A percentile compares a stretch with the other conserved stretches of the same genome.
Evolutionary conservation across 2,113 vertebrate genomes (phyloP).

Genomic region (Trachemys scripta): DNA sequence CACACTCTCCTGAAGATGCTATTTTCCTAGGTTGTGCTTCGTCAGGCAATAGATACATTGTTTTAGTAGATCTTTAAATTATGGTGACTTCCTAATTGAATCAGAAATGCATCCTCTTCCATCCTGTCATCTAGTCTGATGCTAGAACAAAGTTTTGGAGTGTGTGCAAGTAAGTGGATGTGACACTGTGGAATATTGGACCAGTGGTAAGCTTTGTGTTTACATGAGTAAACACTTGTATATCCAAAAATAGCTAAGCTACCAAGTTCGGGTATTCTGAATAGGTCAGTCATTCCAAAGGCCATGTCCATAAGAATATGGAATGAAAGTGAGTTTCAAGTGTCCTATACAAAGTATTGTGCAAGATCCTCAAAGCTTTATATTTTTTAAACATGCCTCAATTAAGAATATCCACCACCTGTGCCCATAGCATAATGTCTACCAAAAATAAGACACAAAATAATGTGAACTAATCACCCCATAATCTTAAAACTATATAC

Average conservation of each 20-base stretch:
- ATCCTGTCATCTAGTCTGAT: not conserved
- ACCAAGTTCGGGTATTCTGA: not conserved
- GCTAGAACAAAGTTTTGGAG: not conserved
- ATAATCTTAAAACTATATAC: not conserved
- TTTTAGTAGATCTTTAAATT: not conserved
- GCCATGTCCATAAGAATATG: not conserved
- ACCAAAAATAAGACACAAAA: not conserved
- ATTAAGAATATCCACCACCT: not conserved
- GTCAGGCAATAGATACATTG: not conserved
- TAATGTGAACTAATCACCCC: not conserved
- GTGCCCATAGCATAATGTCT: not conserved
- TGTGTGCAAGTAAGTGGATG: not conserved
- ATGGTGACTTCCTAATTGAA: not conserved
- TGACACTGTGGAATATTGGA: not conserved
- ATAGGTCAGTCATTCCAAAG: not conserved
- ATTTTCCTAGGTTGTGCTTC: not conserved
- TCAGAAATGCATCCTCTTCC: not conserved
- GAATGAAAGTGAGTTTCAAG: not conserved
- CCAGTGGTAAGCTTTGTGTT: not conserved
- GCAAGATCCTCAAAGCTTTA: not conserved
- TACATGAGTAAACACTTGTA: not conserved
- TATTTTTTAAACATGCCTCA: not conserved
- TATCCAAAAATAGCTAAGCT: not conserved
- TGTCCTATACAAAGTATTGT: not conserved
- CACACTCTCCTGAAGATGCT: not conserved